Evolutionary conservation across 2,113 vertebrate genomes (phyloP).

Genomic region (Oncorhynchus clarkii): DNA sequence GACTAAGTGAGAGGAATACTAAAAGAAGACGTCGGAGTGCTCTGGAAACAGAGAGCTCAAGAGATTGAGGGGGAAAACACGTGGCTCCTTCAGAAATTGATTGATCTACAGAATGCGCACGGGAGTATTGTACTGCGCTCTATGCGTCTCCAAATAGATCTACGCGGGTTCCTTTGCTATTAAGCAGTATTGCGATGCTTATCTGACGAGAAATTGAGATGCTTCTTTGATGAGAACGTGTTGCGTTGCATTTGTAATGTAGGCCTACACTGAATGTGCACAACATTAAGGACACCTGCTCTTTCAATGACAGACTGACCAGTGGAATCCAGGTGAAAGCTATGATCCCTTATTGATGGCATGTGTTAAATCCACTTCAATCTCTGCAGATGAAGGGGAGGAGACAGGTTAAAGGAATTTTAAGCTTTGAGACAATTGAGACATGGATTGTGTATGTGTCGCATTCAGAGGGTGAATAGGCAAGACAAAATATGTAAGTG

Average conservation of each 20-base stretch:
- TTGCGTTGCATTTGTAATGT: conserved; percentile 22
- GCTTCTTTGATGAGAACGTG: conserved; percentile 10
- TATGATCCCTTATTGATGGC: no score
- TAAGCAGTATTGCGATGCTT: background rate
- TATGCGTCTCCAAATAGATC: conserved; percentile 22
- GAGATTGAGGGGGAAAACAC: conserved; percentile 26
- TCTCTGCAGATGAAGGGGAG: no score
- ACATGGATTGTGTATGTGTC: no score
- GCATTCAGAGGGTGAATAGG: no score
- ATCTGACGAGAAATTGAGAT: background rate
- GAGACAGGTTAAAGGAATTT: no score
- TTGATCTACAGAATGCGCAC: conserved; percentile 29
- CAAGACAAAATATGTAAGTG: no score
- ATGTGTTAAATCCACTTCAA: no score
- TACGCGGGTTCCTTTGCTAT: conserved; percentile 23
- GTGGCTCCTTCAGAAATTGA: conserved; percentile 50
- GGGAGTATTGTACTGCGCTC: conserved; percentile 25
- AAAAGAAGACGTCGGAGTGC: conserved; percentile 12
- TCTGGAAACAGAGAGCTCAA: conserved; percentile 5
- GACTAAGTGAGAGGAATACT: background rate
- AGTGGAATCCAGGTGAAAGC: no score
- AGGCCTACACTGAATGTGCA: no score
- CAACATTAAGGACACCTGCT: no score
- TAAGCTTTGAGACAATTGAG: no score
- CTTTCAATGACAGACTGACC: no score